Base-by-base conservation (phyloP, 1,140 invertebrate species). In the Artemia franciscana region DNA sequence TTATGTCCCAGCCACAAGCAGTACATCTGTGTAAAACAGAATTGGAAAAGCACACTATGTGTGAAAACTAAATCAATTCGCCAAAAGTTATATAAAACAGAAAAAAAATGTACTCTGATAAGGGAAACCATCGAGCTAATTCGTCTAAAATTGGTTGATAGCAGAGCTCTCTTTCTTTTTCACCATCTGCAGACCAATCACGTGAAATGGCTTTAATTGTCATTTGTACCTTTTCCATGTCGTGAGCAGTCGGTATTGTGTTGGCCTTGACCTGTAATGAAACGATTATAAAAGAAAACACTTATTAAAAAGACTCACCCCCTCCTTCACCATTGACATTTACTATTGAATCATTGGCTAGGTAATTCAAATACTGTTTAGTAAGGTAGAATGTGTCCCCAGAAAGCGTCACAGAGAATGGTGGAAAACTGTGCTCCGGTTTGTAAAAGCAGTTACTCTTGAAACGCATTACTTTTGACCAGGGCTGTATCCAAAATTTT, bases 171-270 rank as follows among this genome's bases (percentile, higher is more conserved):
- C 95, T 76, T 74, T 98, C 95, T 2, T 77, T 72, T 3, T 78
- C 78, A 0, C 94, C 94, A 62, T 84, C 82, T 0, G 75, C 71
- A 68, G 88, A 91, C 95, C 95, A 98, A 73, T 98, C 95, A 24
- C 95, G 76, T 4, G 91, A 87, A 70, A 98, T 81, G 71, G 97
- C 91, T 72, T 95, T 95, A 63, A 98, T 76, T 4, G 91, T 90
- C 25, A 87, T 86, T 71, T 91, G 86, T 3, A 95, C 87, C 73
- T 91, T 89, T 67, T 88, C 85, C 69, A 86, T 80, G 70, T 85
- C 84, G 63, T 75, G 65, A 15, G 60, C 58, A 60, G 65, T 70
- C 4, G 70, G 70, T 9, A 62, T 51, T 5, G 60, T 26, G 18
- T 57, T 58, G 24, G 60, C 24, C 27, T 64, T 64, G 21, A 62